Evolutionary conservation across 2,113 vertebrate genomes (phyloP), one percentile per base, ranked within the genome.

Genomic region (Mixornis gularis): DNA sequence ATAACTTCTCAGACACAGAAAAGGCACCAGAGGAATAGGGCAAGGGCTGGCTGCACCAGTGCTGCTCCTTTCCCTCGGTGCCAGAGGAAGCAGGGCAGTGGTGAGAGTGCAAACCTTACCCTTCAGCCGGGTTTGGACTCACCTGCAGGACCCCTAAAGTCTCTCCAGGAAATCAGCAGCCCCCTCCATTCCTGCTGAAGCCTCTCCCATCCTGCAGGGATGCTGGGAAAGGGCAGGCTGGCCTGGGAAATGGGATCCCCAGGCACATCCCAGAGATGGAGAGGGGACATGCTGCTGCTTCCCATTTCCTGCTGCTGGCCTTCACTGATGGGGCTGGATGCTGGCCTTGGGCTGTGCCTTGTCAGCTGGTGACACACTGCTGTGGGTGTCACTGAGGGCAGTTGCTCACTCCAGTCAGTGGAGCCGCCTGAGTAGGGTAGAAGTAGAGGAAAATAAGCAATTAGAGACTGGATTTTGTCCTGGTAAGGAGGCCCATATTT

Each of bases 301-400:
- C 38, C 8, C 19, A 10, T n/a, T 55, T 12, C 3, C 0, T 25
- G 53, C 48, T 60, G 32, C 48, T 27, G 25, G 14, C 30, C 69
- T 59, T 34, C 65, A 5, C 32, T 16, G 44, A 19, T 11, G 38
- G 1, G 9, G 27, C 46, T 56, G 66, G 32, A n/a, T 32, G 6
- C 24, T 71, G 58, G 48, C 34, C 34, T 52, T 16, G 60, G 73
- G 53, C 69, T 64, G 59, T 13, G 1, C 49, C 58, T 68, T 1
- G 0, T 29, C 38, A 29, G 51, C 46, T 29, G 44, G 30, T 46
- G 32, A 1, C 51, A 27, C 19, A 24, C 17, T 58, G 41, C 79
- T n/a, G 7, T 10, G 40, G 30, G 7, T 7, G 9, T 48, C 49
- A 18, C 1, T 0, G 2, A 68, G 70, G 9, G 27, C 27, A 1